phyloP scores from a whole-genome alignment of 92 coral and sea anemone species.

The Bergia puertoricense region DNA sequence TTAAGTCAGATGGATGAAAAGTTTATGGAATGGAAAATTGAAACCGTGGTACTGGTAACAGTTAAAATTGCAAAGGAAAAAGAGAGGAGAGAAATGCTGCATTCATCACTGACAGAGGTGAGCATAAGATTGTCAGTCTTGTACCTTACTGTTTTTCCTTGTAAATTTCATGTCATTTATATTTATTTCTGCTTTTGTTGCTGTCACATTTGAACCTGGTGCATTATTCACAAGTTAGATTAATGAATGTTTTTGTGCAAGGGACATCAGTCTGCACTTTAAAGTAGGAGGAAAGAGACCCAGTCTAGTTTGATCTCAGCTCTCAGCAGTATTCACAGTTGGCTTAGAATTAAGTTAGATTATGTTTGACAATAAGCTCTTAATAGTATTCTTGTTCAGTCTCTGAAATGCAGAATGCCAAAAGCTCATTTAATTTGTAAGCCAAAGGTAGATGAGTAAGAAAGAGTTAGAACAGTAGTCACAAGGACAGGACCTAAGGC shows the following conservation, averaged over 20 bases:
- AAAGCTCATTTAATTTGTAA: too few relatives aligned
- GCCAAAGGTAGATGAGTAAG: too few relatives aligned
- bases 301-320: not conserved
- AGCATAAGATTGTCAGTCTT: constrained; percentile 9
- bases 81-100: constrained; percentile 3
- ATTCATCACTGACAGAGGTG: constrained; percentile 11
- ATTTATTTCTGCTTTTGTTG: not conserved
- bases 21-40: not conserved
- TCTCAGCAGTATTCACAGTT: not conserved
- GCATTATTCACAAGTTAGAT: not conserved
- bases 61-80: constrained; percentile 14
- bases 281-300: constrained; percentile 8
- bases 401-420: too few relatives aligned
- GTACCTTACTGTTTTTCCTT: constrained; percentile 4
- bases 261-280: not conserved
- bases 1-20: not conserved
- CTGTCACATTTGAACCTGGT: not conserved
- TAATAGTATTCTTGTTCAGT: not conserved
- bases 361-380: not conserved
- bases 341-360: not conserved
- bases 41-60: not conserved
- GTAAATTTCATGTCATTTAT: not conserved
- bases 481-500: too few relatives aligned
- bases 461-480: too few relatives aligned
- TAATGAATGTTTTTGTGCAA: not conserved